Base-by-base conservation (phyloP, 2,797 vertebrate species). In the Smutsia gigantea region DNA sequence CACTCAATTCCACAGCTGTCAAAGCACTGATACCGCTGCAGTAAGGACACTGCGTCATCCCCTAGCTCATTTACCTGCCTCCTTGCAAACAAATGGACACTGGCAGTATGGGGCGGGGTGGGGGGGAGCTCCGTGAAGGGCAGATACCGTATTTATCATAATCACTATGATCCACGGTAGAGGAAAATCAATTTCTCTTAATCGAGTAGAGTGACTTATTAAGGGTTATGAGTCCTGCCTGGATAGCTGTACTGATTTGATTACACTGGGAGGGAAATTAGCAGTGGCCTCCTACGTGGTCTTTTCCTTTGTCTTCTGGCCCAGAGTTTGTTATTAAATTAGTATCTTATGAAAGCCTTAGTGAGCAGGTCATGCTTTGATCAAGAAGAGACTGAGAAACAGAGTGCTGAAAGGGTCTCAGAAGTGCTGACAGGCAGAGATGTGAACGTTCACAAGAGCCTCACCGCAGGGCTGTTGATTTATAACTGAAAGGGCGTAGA, bases 161-260 rank as follows among this genome's bases (percentile, higher is more conserved):
- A 99, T 99, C 99, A 99, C 98, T 98, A 98, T 98, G 98, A 98
- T 98, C 97, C 98, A 98, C 98, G 95, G 98, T 98, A 87, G 96
- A 98, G 98, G 98, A 98, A 99, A 99, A 99, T 99, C 99, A 99
- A 99, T 98, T 99, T 98, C 98, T 98, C 98, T 98, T 99, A 99
- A 99, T 99, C 97, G 94, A 99, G 98, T 99, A 98, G 98, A 99
- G 98, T 99, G 99, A 99, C 99, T 99, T 99, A 99, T 99, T 99
- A 99, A 98, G 98, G 98, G 97, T 99, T 99, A 99, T 99, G 99
- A 99, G 98, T 98, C 97, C 97, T 98, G 97, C 96, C 98, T 99
- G 99, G 97, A 97, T 97, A 98, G 97, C 98, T 96, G 91, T 93
- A 95, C 97, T 98, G 98, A 99, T 99, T 97, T 98, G 98, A 99